These are phyloP conservation scores for Bolborhynchus lineola DNA, from an alignment of 2,113 vertebrate species.

Conservation along the genomic window DNA sequence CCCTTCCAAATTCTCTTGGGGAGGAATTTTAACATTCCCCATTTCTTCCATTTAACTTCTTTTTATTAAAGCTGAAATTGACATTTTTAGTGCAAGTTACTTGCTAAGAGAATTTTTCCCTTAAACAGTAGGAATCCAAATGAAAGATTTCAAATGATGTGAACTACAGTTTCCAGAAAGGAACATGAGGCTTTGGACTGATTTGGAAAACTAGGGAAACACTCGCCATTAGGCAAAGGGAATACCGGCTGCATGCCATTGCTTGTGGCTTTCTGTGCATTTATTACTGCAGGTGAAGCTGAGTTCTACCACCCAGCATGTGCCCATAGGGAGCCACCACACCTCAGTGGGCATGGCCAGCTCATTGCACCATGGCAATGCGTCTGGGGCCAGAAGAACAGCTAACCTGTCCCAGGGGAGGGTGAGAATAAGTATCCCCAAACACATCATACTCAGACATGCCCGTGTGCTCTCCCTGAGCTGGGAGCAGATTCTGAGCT, in stretches of 20 bases:
- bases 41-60: not conserved
- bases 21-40: not conserved
- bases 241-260: not conserved
- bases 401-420: not conserved
- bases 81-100: not conserved
- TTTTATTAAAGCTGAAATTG: not conserved
- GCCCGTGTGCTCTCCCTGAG: rapidly evolving
- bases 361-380: rapidly evolving
- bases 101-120: not conserved
- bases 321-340: not conserved
- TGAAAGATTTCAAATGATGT: not conserved
- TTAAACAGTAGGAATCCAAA: not conserved
- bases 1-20: not conserved
- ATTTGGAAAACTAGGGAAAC: not conserved
- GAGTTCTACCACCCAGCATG: rapidly evolving
- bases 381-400: not conserved
- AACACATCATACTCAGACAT: rapidly evolving
- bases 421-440: rapidly evolving
- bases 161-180: not conserved
- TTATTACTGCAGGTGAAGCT: not conserved
- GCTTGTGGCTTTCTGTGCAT: not conserved
- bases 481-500: not conserved
- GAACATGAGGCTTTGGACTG: not conserved
- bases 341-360: not conserved
- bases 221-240: not conserved